Percentiles rank a stretch among this genome's conserved stretches.
phyloP scores from a whole-genome alignment of 2,888 invertebrate species.

The Ceramica pisi region DNA sequence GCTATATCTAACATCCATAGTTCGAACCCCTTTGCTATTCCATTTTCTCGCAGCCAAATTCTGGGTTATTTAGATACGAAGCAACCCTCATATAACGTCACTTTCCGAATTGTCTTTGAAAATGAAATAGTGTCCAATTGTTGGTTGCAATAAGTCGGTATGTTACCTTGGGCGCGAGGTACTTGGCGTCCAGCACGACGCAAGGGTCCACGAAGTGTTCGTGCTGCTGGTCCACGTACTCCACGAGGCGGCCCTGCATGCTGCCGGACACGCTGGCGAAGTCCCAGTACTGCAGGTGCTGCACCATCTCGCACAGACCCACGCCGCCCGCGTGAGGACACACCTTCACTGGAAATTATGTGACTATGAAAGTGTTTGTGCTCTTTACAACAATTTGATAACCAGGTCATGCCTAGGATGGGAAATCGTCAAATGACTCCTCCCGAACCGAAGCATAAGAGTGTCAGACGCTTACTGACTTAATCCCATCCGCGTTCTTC shows the following conservation, averaged over 20 bases:
- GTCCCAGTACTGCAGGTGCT: slow-evolving; percentile 97
- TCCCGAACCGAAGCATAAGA: too few species aligned
- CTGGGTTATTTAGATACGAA: neutral
- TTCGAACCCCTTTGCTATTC: too few species aligned
- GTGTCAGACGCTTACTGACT: too few species aligned
- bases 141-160: neutral
- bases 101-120: neutral
- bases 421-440: too few species aligned
- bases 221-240: slow-evolving; percentile 97
- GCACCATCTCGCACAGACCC: slow-evolving; percentile 98
- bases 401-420: neutral
- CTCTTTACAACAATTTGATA: neutral
- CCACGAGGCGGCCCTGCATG: slow-evolving; percentile 94
- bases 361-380: neutral
- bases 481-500: too few species aligned
- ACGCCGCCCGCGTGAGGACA: slow-evolving; percentile 99
- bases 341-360: slow-evolving; percentile 93
- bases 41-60: neutral
- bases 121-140: neutral
- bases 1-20: too few species aligned
- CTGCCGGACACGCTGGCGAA: slow-evolving; percentile 94
- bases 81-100: too few species aligned
- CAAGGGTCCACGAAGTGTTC: slow-evolving; percentile 96
- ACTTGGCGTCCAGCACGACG: slow-evolving; percentile 92
- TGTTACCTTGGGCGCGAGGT: slow-evolving; percentile 93